Conservation (phyloP, 2,113 vertebrate genomes). For the Lasiurus cinereus region DNA sequence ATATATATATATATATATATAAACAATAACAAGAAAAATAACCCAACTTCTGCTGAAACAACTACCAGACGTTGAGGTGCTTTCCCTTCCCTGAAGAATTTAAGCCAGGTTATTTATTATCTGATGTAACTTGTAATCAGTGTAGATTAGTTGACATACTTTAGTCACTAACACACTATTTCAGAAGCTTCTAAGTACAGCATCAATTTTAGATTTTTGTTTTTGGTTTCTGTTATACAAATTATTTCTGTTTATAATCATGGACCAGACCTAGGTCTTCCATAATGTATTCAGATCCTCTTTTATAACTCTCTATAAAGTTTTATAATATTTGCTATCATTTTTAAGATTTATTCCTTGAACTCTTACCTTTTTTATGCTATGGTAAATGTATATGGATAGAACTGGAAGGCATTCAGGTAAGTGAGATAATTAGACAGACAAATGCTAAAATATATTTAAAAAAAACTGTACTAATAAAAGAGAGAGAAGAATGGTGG, state of each 20-base stretch:
- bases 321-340: neutral
- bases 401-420: neutral
- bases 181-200: neutral
- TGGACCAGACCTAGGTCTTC: neutral
- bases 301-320: neutral
- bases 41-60: neutral
- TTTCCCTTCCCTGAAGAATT: neutral
- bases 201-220: neutral
- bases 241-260: slow-evolving; percentile 6
- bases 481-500: neutral
- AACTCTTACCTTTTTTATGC: neutral
- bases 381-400: neutral
- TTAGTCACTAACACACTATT: neutral
- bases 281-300: neutral
- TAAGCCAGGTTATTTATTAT: neutral
- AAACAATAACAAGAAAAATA: neutral
- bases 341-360: neutral
- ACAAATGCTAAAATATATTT: neutral
- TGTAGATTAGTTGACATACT: neutral
- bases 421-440: neutral
- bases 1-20: no score
- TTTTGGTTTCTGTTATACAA: neutral
- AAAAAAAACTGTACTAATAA: neutral
- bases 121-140: neutral
- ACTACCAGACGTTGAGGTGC: rapidly evolving